phyloP scores from a whole-genome alignment of 2,797 vertebrate species.

The Siniperca obscura region DNA sequence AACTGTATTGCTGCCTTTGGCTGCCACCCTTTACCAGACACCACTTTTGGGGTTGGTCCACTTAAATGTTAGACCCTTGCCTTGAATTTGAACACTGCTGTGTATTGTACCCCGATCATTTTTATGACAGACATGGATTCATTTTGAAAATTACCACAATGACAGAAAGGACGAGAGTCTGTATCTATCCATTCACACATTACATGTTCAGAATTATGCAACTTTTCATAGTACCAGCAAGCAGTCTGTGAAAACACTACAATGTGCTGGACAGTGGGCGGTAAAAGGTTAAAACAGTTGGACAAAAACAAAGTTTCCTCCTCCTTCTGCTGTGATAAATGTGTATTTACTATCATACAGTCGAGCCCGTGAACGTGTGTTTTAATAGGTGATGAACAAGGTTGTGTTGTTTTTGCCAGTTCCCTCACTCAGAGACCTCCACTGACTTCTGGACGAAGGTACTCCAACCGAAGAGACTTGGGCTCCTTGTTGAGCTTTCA shows the following conservation, averaged over 20 bases:
- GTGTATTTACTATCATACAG: background rate
- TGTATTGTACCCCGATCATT: too few relatives aligned
- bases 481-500: constrained; percentile 52
- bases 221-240: background rate
- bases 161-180: background rate
- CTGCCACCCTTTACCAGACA: background rate
- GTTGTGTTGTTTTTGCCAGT: background rate
- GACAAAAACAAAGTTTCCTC: background rate
- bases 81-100: too few relatives aligned
- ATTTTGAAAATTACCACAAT: background rate
- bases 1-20: background rate
- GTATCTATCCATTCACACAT: background rate
- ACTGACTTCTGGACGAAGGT: background rate
- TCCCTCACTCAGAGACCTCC: background rate
- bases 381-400: background rate
- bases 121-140: too few relatives aligned
- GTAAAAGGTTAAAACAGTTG: background rate
- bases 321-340: background rate
- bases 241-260: background rate
- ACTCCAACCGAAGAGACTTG: constrained; percentile 3
- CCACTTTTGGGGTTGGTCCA: background rate
- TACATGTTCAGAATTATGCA: background rate
- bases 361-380: background rate
- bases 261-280: background rate
- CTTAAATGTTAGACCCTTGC: background rate